These are phyloP conservation scores for Cyprinella venusta DNA, from an alignment of 2,797 vertebrate genomes.

Conservation along the genomic window DNA sequence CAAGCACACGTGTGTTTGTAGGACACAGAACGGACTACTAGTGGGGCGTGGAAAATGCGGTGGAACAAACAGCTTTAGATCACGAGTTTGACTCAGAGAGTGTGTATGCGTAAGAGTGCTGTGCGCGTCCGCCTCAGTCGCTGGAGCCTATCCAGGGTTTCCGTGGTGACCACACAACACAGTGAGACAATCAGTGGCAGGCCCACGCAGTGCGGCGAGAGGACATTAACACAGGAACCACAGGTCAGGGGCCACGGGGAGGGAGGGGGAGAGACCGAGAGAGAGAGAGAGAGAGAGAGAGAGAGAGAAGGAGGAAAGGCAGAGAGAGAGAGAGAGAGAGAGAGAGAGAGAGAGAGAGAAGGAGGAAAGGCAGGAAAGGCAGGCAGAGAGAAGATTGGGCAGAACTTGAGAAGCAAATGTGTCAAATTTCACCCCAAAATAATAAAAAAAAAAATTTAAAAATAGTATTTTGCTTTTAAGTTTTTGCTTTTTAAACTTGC, in stretches of 20 bases:
- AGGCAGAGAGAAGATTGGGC: slow-evolving; percentile 40
- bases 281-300: too few species aligned
- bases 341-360: not conserved
- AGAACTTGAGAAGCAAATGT: slow-evolving; percentile 49
- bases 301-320: not conserved
- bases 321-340: too few species aligned
- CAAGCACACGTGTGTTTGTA: slow-evolving; percentile 71
- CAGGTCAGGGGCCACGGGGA: slow-evolving; percentile 76
- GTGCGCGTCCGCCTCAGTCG: slow-evolving; percentile 79
- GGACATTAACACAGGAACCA: slow-evolving; percentile 82
- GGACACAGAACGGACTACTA: slow-evolving; percentile 51
- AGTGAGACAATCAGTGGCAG: slow-evolving; percentile 85
- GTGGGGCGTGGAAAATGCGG: slow-evolving; percentile 61
- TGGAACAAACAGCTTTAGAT: slow-evolving; percentile 62
- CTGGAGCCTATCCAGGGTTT: slow-evolving; percentile 86
- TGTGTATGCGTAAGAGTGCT: slow-evolving; percentile 50
- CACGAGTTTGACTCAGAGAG: slow-evolving; percentile 46
- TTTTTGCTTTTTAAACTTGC: not conserved
- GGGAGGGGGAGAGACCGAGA: too few species aligned
- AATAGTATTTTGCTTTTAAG: not conserved
- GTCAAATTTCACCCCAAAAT: not conserved
- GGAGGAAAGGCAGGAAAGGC: not conserved
- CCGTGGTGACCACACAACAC: slow-evolving; percentile 87
- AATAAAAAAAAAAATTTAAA: too few species aligned
- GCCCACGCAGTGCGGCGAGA: slow-evolving; percentile 84